Conservation (phyloP, 1,140 invertebrate genomes). For the Drosophila ercepeae region DNA sequence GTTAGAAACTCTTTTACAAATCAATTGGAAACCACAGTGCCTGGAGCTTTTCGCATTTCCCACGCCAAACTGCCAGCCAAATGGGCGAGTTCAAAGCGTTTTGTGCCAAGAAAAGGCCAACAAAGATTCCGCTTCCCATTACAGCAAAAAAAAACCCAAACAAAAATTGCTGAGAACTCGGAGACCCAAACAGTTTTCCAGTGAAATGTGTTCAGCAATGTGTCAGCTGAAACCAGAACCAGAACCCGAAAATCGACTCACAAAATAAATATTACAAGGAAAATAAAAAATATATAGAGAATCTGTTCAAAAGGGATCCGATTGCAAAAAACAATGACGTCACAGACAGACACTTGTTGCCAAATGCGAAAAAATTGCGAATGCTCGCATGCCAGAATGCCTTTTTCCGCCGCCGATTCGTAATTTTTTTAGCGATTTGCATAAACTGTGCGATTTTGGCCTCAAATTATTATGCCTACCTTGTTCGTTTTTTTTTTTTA, state of each 20-base stretch:
- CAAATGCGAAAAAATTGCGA: conserved; percentile 6
- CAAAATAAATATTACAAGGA: not conserved
- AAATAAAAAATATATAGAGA: not conserved
- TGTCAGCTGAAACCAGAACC: conserved; percentile 48
- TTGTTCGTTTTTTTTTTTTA: conserved; percentile 13
- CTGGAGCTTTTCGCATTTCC: conserved; percentile 53
- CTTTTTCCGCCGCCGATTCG: conserved; percentile 41
- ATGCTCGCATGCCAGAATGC: conserved; percentile 61
- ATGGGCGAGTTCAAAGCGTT: conserved; percentile 73
- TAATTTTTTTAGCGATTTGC: conserved; percentile 58
- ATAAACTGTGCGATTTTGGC: conserved; percentile 67
- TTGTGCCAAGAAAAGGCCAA: conserved; percentile 54
- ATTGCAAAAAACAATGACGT: conserved; percentile 53
- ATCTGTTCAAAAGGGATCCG: conserved; percentile 25
- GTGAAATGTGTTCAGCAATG: conserved; percentile 62
- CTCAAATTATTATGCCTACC: conserved; percentile 65
- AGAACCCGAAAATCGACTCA: conserved; percentile 8
- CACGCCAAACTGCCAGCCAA: conserved; percentile 49
- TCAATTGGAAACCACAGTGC: conserved; percentile 29
- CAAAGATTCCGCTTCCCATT: conserved; percentile 73
- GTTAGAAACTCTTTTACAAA: not conserved
- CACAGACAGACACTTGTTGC: conserved; percentile 61
- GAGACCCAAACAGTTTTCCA: conserved; percentile 38
- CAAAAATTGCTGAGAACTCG: conserved; percentile 70
- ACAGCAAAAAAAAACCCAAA: conserved; percentile 73